Evolutionary conservation across 2,113 vertebrate genomes (phyloP).

Genomic region (Mobula hypostoma): DNA sequence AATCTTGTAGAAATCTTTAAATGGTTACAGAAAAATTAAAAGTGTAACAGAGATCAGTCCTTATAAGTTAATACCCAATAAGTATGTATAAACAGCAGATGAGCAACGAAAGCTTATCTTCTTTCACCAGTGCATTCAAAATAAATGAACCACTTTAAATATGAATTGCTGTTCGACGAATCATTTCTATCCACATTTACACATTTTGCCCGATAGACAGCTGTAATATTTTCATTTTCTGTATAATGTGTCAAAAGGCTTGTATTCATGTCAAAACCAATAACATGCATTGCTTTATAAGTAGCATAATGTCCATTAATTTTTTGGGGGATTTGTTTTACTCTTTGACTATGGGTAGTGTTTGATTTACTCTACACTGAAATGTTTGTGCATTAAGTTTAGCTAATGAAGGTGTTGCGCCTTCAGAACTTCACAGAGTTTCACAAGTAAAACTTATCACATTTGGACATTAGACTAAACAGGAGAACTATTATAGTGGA

Average conservation of each 20-base stretch:
- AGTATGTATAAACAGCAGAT: not conserved
- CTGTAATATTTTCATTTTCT: not conserved
- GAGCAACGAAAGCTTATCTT: not conserved
- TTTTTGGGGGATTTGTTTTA: not conserved
- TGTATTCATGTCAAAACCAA: not conserved
- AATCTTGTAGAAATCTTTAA: not conserved
- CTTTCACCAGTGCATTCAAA: conserved; percentile 1
- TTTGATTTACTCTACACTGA: not conserved
- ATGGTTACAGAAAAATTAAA: not conserved
- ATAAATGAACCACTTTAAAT: conserved; percentile 18
- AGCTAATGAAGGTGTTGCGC: not conserved
- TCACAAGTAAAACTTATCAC: too few species aligned
- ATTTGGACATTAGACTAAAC: not conserved
- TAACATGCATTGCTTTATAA: not conserved
- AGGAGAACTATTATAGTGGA: not conserved
- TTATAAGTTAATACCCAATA: not conserved
- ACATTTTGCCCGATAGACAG: not conserved
- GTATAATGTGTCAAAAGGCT: not conserved
- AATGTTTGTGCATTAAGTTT: not conserved
- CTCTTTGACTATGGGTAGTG: not conserved
- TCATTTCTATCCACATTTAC: not conserved
- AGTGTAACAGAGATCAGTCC: not conserved
- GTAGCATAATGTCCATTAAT: not conserved
- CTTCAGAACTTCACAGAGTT: not conserved
- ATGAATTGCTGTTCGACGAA: not conserved